phyloP scores from a whole-genome alignment of 2,888 invertebrate species.

The Xanthostigma xanthostigma region DNA sequence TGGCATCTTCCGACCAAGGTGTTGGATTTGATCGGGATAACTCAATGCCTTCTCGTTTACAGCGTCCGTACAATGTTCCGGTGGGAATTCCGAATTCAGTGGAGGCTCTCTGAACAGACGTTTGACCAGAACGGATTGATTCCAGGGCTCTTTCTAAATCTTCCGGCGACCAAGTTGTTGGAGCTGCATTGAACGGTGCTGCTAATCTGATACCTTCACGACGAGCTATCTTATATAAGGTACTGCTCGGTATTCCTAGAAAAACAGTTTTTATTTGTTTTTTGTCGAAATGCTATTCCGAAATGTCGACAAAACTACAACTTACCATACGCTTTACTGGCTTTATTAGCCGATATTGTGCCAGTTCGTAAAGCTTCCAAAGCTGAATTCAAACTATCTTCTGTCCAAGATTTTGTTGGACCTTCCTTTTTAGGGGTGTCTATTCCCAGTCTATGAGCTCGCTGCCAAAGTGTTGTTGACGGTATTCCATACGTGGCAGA shows the following conservation, averaged over 20 bases:
- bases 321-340: constrained; percentile 72
- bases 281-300: background rate
- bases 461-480: constrained; percentile 81
- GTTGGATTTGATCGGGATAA: constrained; percentile 79
- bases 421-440: constrained; percentile 86
- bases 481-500: constrained; percentile 78
- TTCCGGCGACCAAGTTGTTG: constrained; percentile 74
- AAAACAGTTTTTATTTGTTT: constrained; percentile 3
- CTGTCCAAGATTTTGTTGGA: constrained; percentile 75
- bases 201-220: constrained; percentile 78
- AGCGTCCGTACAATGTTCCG: constrained; percentile 75
- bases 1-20: constrained; percentile 86
- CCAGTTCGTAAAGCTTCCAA: constrained; percentile 70
- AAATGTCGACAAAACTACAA: background rate
- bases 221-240: constrained; percentile 79
- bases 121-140: constrained; percentile 64
- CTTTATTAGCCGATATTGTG: constrained; percentile 79
- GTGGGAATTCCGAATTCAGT: constrained; percentile 78
- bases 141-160: constrained; percentile 71
- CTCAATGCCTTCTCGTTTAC: constrained; percentile 81
- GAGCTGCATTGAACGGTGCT: constrained; percentile 82
- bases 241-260: constrained; percentile 73
- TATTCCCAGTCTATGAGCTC: constrained; percentile 76
- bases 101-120: constrained; percentile 74
- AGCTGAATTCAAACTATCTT: constrained; percentile 67